Evolutionary conservation across 1,140 invertebrate genomes (phyloP).

Genomic region (Asobara japonica): DNA sequence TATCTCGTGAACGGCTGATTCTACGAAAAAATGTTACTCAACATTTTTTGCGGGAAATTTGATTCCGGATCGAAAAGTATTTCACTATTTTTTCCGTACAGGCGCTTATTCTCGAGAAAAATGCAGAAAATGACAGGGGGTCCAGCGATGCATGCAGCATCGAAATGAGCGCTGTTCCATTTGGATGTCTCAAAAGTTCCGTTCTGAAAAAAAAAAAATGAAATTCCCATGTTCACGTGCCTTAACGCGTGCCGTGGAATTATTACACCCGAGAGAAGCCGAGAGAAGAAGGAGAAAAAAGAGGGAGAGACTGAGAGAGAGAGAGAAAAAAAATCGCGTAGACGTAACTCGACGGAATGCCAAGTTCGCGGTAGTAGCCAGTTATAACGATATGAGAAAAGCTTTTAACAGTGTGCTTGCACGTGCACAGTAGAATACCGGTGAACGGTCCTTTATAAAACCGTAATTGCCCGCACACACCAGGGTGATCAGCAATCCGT

Average conservation of each 20-base stretch:
- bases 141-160: too few relatives aligned
- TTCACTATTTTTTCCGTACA: too few relatives aligned
- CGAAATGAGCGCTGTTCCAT: too few relatives aligned
- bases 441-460: conserved; percentile 19
- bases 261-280: conserved; percentile 1
- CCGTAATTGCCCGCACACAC: conserved; percentile 29
- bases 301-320: background rate
- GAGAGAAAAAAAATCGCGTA: conserved; percentile 16
- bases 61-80: too few relatives aligned
- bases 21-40: too few relatives aligned
- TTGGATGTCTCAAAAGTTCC: background rate
- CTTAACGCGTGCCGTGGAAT: conserved; percentile 26
- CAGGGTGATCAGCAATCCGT: conserved; percentile 33
- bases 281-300: background rate
- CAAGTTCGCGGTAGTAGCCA: background rate
- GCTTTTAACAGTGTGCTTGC: background rate
- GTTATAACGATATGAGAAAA: background rate
- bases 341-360: conserved; percentile 32
- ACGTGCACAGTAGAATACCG: conserved; percentile 1
- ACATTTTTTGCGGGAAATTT: too few relatives aligned
- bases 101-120: too few relatives aligned
- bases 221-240: conserved; percentile 31
- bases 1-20: too few relatives aligned
- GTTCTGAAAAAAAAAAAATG: background rate
- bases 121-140: too few relatives aligned